Evolutionary conservation across 1,140 invertebrate genomes (phyloP).

Genomic region (Procambarus virginalis): DNA sequence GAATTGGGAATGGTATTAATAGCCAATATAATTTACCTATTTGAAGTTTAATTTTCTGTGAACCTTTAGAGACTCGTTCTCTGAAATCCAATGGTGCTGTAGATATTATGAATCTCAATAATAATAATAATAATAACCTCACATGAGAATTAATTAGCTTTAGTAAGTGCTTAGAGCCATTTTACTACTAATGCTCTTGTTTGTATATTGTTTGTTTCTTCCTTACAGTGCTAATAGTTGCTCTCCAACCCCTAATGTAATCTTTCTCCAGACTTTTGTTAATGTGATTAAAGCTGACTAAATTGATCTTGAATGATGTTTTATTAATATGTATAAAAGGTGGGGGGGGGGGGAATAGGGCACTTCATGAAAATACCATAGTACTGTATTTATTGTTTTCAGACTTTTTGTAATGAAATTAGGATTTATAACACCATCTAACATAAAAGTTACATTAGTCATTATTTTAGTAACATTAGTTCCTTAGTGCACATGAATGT

Average conservation of each 20-base stretch:
- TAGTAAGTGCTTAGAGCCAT: not conserved
- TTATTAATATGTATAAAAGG: not conserved
- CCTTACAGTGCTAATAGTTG: too few species aligned
- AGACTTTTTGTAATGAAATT: not conserved
- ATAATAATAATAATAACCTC: not conserved
- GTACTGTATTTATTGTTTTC: not conserved
- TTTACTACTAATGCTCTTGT: not conserved
- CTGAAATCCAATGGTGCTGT: constrained; percentile 11
- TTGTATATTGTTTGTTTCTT: too few species aligned
- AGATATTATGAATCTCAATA: not conserved
- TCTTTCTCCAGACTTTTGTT: not conserved
- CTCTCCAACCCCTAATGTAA: too few species aligned
- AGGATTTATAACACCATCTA: not conserved
- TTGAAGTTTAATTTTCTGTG: not conserved
- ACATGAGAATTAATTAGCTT: not conserved
- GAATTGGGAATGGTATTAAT: not conserved
- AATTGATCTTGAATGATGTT: not conserved
- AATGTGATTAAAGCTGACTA: not conserved
- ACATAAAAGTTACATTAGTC: not conserved
- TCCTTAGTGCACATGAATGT: not conserved
- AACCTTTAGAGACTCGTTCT: not conserved
- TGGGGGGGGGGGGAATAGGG: too few species aligned
- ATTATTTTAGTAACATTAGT: not conserved
- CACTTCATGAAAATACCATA: not conserved
- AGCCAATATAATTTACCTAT: not conserved